Percentiles rank a stretch among this genome's conserved stretches.
These are phyloP conservation scores for Sparidentex hasta DNA, from an alignment of 2,797 vertebrate genomes.

Conservation along the genomic window DNA sequence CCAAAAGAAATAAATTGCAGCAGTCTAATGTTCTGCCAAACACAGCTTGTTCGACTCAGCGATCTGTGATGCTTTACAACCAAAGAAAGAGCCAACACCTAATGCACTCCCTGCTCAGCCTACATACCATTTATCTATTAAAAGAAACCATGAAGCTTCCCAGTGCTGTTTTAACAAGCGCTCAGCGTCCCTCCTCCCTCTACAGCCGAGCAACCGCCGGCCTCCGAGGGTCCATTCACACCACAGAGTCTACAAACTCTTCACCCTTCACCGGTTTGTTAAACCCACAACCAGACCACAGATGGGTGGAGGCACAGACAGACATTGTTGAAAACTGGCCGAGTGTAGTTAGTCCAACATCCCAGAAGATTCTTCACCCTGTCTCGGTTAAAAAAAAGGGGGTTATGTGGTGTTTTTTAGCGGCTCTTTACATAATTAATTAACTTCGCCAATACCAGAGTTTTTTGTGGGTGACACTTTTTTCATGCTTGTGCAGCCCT, in stretches of 20 bases:
- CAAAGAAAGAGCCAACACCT: slow-evolving; percentile 14
- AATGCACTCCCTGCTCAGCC: slow-evolving; percentile 7
- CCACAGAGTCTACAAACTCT: slow-evolving; percentile 51
- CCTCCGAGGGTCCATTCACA: slow-evolving; percentile 38
- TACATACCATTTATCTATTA: slow-evolving; percentile 28
- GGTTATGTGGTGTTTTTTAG: not conserved
- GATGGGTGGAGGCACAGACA: slow-evolving; percentile 41
- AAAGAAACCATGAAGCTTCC: slow-evolving; percentile 40
- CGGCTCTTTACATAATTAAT: not conserved
- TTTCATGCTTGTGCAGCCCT: slow-evolving; percentile 8
- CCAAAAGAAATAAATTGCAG: not conserved
- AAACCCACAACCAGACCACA: slow-evolving; percentile 43
- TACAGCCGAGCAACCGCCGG: slow-evolving; percentile 26
- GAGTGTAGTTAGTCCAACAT: slow-evolving; percentile 43
- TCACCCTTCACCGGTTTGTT: slow-evolving; percentile 62
- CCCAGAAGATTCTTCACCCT: slow-evolving; percentile 8
- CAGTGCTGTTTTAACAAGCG: slow-evolving; percentile 46
- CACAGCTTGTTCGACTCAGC: not conserved
- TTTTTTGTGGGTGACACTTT: not conserved
- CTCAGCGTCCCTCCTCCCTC: slow-evolving; percentile 26
- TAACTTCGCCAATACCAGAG: not conserved
- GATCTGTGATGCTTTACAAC: slow-evolving; percentile 9
- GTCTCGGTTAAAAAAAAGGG: slow-evolving; percentile 1
- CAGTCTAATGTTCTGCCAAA: not conserved
- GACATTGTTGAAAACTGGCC: slow-evolving; percentile 50